Evolutionary conservation across 2,797 vertebrate species (phyloP).

Genomic region (Triplophysa bombifrons): DNA sequence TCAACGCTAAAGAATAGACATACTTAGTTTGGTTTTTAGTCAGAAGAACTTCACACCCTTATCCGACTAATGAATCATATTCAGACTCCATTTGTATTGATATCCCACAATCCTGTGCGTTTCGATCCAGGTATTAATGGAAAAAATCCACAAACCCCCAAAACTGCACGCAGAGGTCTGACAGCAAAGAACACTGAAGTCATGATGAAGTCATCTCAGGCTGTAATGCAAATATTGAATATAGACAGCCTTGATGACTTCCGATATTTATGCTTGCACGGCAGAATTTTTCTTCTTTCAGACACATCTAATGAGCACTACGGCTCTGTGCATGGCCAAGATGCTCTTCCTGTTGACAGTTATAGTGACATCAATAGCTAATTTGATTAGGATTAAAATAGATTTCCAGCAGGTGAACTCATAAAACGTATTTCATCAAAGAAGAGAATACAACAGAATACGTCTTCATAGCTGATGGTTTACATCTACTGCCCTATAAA

Average conservation of each 20-base stretch:
- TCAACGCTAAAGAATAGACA: no score
- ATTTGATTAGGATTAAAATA: neutral
- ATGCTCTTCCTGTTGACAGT: neutral
- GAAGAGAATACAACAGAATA: neutral
- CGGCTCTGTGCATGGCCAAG: neutral
- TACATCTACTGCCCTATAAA: neutral
- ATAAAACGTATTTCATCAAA: neutral
- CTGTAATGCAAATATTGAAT: neutral
- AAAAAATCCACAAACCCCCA: no score
- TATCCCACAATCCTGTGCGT: no score
- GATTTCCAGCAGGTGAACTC: neutral
- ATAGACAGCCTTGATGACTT: neutral
- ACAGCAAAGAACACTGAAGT: neutral
- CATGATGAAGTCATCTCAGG: neutral
- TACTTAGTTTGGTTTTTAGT: no score
- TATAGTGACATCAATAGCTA: neutral
- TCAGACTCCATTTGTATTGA: no score
- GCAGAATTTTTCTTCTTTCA: neutral
- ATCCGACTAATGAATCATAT: neutral
- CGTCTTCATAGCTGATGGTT: neutral
- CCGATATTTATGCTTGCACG: neutral
- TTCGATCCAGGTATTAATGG: no score
- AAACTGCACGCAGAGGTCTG: neutral
- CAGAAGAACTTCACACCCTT: neutral
- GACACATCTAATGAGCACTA: neutral